Evolutionary conservation across 2,888 invertebrate genomes (phyloP).

Genomic region (Cancer borealis): DNA sequence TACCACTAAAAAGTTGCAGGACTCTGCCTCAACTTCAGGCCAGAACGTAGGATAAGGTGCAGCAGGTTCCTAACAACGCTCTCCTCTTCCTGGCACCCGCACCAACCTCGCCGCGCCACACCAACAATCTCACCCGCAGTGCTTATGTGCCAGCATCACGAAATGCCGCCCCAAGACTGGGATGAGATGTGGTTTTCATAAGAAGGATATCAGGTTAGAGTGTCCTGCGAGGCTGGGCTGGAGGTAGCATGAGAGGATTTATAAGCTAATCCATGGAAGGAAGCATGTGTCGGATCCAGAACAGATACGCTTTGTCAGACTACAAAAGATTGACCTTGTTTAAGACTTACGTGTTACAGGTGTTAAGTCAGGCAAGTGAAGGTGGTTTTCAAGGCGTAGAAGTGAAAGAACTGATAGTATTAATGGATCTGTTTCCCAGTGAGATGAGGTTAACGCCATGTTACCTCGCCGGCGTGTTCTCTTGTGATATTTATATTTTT

Average conservation of each 20-base stretch:
- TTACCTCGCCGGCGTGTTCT: slow-evolving; percentile 49
- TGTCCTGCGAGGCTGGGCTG: background rate
- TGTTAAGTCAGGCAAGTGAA: background rate
- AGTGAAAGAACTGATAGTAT: background rate
- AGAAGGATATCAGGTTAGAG: slow-evolving; percentile 1
- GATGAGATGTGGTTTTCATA: background rate
- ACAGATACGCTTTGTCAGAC: background rate
- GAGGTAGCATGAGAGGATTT: background rate
- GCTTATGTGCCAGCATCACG: slow-evolving; percentile 4
- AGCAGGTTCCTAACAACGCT: slow-evolving; percentile 14
- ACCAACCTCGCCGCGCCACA: slow-evolving; percentile 3
- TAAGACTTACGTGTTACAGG: background rate
- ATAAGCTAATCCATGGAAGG: background rate
- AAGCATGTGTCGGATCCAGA: background rate
- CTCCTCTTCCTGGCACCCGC: background rate
- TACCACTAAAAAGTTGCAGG: slow-evolving; percentile 28
- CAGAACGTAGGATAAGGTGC: slow-evolving; percentile 48
- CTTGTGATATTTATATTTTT: slow-evolving; percentile 69
- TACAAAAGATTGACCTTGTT: background rate
- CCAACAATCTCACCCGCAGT: background rate
- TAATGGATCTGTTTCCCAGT: background rate
- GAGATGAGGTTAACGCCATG: background rate
- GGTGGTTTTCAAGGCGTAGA: background rate
- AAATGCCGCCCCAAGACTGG: background rate
- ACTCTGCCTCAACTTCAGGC: slow-evolving; percentile 49